Percentiles rank a stretch among this genome's conserved stretches.
Conservation (phyloP, 2,888 invertebrate genomes). For the Lochmaea crataegi region DNA sequence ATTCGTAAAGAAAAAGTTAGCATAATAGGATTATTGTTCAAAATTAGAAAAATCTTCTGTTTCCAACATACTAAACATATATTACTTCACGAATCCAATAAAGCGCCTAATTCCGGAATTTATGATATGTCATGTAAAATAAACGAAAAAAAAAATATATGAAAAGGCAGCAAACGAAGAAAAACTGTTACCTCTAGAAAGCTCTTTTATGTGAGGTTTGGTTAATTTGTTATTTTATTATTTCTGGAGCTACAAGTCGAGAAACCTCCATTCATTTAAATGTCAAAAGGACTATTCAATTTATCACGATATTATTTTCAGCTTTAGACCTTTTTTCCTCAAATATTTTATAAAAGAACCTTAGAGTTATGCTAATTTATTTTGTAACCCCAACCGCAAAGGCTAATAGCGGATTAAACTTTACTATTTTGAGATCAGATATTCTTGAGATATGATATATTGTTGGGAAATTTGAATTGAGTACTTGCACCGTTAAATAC, state of each 20-base stretch:
- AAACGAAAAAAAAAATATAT: not conserved
- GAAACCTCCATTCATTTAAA: conserved; percentile 1
- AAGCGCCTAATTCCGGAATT: not conserved
- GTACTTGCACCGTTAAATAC: not conserved
- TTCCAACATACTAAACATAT: too few species aligned
- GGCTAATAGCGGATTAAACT: not conserved
- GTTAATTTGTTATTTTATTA: not conserved
- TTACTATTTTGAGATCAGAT: conserved; percentile 3
- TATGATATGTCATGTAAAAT: not conserved
- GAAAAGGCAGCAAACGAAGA: not conserved
- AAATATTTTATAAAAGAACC: not conserved
- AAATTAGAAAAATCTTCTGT: too few species aligned
- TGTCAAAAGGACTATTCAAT: not conserved
- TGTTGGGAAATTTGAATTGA: not conserved
- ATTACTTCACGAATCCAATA: not conserved
- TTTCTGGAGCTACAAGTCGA: not conserved
- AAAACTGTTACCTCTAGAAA: not conserved
- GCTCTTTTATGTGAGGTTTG: not conserved
- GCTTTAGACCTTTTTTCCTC: not conserved
- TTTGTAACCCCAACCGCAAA: not conserved
- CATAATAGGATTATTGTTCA: too few species aligned
- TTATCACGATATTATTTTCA: conserved; percentile 4
- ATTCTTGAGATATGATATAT: not conserved
- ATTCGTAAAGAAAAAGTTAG: too few species aligned
- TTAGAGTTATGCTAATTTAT: conserved; percentile 3